Evolutionary conservation across 1,140 invertebrate species (phyloP).

Genomic region (Sesamia nonagrioides): DNA sequence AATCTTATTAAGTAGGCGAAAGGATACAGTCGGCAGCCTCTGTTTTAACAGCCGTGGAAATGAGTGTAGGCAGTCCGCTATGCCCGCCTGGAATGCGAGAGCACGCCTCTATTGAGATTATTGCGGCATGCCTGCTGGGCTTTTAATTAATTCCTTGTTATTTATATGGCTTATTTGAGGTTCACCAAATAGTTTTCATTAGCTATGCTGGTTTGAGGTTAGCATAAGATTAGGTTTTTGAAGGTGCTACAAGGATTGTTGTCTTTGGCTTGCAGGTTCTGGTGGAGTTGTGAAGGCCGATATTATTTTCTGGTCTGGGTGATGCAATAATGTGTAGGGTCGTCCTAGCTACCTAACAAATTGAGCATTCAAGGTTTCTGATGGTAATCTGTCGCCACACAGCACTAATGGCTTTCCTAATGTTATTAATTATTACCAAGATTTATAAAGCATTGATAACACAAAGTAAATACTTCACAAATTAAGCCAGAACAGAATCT

Average conservation of each 20-base stretch:
- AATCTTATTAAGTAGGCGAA: background rate
- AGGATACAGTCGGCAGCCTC: background rate
- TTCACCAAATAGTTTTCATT: too few species aligned
- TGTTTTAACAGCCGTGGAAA: background rate
- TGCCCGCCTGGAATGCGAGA: conserved; percentile 15
- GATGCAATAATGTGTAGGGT: too few species aligned
- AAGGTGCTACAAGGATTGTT: too few species aligned
- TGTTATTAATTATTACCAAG: background rate
- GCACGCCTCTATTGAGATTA: conserved; percentile 18
- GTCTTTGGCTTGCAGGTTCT: too few species aligned
- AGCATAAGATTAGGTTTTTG: too few species aligned
- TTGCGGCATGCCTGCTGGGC: conserved; percentile 26
- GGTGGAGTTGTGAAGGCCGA: too few species aligned
- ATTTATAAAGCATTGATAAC: background rate
- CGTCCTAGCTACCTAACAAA: background rate
- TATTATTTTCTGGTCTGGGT: too few species aligned
- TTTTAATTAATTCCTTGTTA: conserved; percentile 15
- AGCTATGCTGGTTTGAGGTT: too few species aligned
- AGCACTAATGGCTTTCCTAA: background rate
- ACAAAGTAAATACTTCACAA: background rate
- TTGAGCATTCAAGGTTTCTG: background rate
- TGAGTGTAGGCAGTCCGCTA: background rate
- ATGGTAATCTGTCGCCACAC: background rate
- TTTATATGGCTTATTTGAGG: background rate
- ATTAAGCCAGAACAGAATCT: conserved; percentile 30